phyloP scores from a whole-genome alignment of 2,797 vertebrate species.

The Pristis pectinata region DNA sequence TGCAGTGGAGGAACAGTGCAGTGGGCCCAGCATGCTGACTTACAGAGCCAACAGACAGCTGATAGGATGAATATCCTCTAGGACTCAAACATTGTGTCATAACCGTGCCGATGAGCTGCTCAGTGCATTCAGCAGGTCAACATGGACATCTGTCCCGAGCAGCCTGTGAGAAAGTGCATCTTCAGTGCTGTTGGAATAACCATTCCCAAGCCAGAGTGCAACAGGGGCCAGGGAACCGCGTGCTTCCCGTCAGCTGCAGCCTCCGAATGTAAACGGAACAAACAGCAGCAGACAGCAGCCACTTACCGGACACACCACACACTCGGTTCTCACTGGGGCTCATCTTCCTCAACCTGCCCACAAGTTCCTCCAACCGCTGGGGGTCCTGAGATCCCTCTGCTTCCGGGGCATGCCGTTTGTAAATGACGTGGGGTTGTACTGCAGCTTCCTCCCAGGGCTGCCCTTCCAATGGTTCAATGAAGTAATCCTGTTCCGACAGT shows the following conservation, averaged over 20 bases:
- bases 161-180: background rate
- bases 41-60: background rate
- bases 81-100: background rate
- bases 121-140: background rate
- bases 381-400: background rate
- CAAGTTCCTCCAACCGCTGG: slow-evolving; percentile 40
- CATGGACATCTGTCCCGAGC: background rate
- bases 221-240: background rate
- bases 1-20: too few relatives aligned
- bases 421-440: slow-evolving; percentile 77
- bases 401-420: slow-evolving; percentile 62
- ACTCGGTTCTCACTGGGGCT: slow-evolving; percentile 48
- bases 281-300: background rate
- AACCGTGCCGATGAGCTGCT: too few relatives aligned
- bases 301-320: slow-evolving; percentile 70
- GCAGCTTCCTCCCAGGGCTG: slow-evolving; percentile 41
- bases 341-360: slow-evolving; percentile 42
- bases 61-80: background rate
- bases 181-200: background rate
- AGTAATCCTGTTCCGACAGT: slow-evolving; percentile 77
- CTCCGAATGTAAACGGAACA: background rate
- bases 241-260: background rate
- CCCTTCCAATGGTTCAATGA: slow-evolving; percentile 75
- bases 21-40: background rate
- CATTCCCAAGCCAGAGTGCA: background rate